Evolutionary conservation across 2,888 invertebrate genomes (phyloP).

Genomic region (Pseudococcus longispinus): DNA sequence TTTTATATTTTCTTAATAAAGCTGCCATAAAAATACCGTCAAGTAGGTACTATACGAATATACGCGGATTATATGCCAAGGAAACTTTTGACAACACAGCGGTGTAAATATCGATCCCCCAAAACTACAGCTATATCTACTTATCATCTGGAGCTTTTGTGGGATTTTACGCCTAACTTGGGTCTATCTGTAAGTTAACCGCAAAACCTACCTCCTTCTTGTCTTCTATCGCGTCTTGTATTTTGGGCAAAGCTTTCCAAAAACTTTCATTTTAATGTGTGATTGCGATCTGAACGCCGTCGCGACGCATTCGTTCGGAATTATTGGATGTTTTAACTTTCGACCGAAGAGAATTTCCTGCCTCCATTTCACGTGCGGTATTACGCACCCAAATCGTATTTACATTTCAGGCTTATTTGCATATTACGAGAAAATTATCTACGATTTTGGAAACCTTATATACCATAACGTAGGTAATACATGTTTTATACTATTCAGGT

Average conservation of each 20-base stretch:
- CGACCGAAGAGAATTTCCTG: conserved; percentile 15
- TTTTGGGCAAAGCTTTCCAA: conserved; percentile 11
- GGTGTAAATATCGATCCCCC: conserved; percentile 38
- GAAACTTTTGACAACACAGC: conserved; percentile 48
- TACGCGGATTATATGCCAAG: background rate
- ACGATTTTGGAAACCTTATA: conserved; percentile 1
- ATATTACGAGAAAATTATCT: conserved; percentile 41
- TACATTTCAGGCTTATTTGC: conserved; percentile 39
- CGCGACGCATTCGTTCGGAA: conserved; percentile 13
- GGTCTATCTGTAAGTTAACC: conserved; percentile 15
- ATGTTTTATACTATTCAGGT: background rate
- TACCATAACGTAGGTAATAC: background rate
- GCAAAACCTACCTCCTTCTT: conserved; percentile 37
- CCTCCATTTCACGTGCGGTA: background rate
- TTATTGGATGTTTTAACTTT: conserved; percentile 35
- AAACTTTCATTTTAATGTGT: conserved; percentile 46
- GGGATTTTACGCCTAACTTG: conserved; percentile 43
- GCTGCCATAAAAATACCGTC: background rate
- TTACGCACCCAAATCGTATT: background rate
- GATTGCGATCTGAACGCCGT: conserved; percentile 33
- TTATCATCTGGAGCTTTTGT: conserved; percentile 49
- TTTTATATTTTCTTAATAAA: background rate
- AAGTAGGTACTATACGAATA: background rate
- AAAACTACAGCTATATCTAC: conserved; percentile 41
- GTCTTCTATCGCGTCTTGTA: conserved; percentile 11